Base-by-base conservation (phyloP, 2,797 vertebrate genomes). In the Pogoniulus pusillus region DNA sequence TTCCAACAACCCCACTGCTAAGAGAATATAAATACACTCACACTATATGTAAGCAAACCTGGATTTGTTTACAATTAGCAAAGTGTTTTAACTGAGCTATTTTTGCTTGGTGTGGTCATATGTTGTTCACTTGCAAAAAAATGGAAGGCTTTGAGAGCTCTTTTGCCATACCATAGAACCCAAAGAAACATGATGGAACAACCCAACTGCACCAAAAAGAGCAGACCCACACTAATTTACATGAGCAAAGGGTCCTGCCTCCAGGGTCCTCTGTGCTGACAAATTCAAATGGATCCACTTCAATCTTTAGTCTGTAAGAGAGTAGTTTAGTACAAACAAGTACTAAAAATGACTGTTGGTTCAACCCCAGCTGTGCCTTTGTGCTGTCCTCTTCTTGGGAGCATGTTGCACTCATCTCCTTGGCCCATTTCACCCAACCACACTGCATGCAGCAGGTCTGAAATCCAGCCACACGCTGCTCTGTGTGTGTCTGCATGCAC, bases 401-500 rank as follows among this genome's bases (percentile, higher is more conserved):
- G 27, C 17, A 19, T 3, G 16, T 9, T 2, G 2, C 24, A 51
- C 18, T 14, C 18, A 24, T 75, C 82, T 75, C 55, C 51, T 43
- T 65, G 58, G 37, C 55, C 72, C 0, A 0, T n/a, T 34, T 64
- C 78, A 58, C 37, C 29, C 16, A 20, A 22, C 29, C 7, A 6
- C 4, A 34, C 30, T 51, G 7, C 24, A 16, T 3, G 2, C 11
- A 1, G 32, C 0, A 0, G 12, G 27, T 23, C 32, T 10, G 51
- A 85, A 85, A 87, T 51, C n/a, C 34, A 80, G 64, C 37, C 69
- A 58, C 1, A 0, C 27, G 37, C 51, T 71, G 45, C 62, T 64
- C 41, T 27, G 32, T 68, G 47, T 5, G 17, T 30, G 11, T 22
- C 75, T 60, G 65, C 62, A 26, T 6, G 20, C 23, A 35, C 18